These are phyloP conservation scores for Cherax quadricarinatus DNA, from an alignment of 1,140 invertebrate genomes.

Conservation along the genomic window DNA sequence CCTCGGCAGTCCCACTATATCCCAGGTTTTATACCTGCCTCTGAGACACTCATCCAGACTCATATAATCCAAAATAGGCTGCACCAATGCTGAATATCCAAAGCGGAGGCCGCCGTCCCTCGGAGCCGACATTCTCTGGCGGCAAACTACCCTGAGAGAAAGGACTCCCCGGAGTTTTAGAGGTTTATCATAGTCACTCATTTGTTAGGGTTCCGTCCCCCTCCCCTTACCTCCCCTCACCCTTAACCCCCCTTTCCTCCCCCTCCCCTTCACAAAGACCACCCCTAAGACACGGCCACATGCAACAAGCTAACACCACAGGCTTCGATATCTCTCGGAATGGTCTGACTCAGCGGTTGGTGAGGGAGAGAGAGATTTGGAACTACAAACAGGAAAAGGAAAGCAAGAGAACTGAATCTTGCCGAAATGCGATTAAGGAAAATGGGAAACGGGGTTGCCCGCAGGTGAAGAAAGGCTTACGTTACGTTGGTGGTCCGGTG, in stretches of 20 bases:
- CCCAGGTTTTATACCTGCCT: constrained; percentile 45
- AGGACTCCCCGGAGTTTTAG: constrained; percentile 46
- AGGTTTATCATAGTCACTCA: constrained; percentile 57
- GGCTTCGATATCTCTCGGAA: constrained; percentile 36
- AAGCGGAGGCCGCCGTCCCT: background rate
- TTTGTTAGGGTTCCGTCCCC: constrained; percentile 53
- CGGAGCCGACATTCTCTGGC: constrained; percentile 30
- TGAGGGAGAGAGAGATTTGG: background rate
- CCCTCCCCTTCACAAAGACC: background rate
- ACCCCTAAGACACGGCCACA: constrained; percentile 42
- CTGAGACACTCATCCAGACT: constrained; percentile 27
- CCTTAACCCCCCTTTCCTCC: too few species aligned
- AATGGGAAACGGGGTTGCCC: constrained; percentile 32
- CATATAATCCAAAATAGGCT: constrained; percentile 53
- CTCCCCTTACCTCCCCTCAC: too few species aligned
- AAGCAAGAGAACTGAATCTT: background rate
- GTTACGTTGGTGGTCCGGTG: constrained; percentile 43
- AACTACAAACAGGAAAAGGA: background rate
- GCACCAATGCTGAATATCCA: constrained; percentile 47
- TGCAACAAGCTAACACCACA: constrained; percentile 52
- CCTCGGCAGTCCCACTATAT: background rate
- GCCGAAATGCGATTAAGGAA: constrained; percentile 26
- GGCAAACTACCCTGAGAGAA: constrained; percentile 36
- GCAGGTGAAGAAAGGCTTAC: constrained; percentile 3
- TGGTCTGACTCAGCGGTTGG: background rate